Percentiles rank a stretch among this genome's conserved stretches.
These are phyloP conservation scores for Dryoscopus gambensis DNA, from an alignment of 2,113 vertebrate species.

Conservation along the genomic window DNA sequence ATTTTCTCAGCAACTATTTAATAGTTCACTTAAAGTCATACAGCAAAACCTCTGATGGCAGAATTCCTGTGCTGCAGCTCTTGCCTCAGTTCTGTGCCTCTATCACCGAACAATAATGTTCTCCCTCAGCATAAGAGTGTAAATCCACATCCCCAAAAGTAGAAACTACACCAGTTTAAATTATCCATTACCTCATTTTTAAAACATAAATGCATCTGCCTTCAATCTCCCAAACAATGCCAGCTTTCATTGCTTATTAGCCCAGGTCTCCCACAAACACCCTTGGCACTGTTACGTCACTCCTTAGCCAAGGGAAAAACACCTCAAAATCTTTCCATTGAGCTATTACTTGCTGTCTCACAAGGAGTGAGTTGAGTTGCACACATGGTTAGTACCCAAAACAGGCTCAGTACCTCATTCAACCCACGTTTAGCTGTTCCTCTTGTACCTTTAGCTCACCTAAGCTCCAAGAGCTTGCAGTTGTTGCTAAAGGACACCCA, in stretches of 20 bases:
- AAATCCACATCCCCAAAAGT: background rate
- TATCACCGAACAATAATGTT: background rate
- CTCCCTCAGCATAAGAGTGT: background rate
- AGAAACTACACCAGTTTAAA: background rate
- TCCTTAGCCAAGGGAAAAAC: slow-evolving; percentile 12
- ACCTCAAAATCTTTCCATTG: background rate
- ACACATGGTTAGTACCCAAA: background rate
- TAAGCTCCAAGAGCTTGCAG: background rate
- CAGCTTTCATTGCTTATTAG: slow-evolving; percentile 42
- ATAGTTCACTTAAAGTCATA: background rate
- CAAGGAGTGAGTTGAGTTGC: background rate
- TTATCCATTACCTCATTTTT: slow-evolving; percentile 50
- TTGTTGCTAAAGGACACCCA: background rate
- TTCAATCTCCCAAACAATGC: background rate
- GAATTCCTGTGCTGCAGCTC: background rate
- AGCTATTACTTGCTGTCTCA: background rate
- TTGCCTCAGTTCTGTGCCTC: background rate
- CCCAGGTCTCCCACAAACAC: slow-evolving; percentile 38
- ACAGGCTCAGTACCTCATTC: rapidly evolving
- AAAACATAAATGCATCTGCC: slow-evolving; percentile 27
- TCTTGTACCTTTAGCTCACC: background rate
- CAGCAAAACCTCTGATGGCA: background rate
- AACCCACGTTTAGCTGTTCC: rapidly evolving
- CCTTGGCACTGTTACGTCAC: slow-evolving; percentile 17
- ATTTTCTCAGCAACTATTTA: background rate